These are phyloP conservation scores for Flexamia atlantica DNA, from an alignment of 2,888 invertebrate genomes.

Conservation along the genomic window DNA sequence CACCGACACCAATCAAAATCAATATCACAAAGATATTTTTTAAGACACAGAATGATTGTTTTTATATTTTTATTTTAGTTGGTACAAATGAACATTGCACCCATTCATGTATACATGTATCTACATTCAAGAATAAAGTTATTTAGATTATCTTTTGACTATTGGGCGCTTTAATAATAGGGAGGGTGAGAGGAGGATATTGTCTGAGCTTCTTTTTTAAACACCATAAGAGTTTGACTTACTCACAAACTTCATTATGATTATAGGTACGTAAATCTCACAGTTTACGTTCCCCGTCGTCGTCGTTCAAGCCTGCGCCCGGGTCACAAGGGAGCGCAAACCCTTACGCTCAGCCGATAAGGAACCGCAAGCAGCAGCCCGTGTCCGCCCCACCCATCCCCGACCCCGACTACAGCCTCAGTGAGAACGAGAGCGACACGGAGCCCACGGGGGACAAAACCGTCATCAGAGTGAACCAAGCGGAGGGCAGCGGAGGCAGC, in stretches of 20 bases:
- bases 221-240: too few relatives aligned
- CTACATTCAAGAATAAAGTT: too few relatives aligned
- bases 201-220: too few relatives aligned
- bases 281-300: constrained; percentile 77
- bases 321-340: constrained; percentile 72
- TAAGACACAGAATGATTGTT: too few relatives aligned
- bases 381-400: constrained; percentile 87
- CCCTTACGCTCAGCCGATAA: constrained; percentile 80
- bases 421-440: constrained; percentile 87
- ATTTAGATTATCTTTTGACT: too few relatives aligned
- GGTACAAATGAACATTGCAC: too few relatives aligned
- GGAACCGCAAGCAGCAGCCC: constrained; percentile 71
- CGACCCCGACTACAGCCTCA: constrained; percentile 94
- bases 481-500: constrained; percentile 86
- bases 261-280: constrained; percentile 80
- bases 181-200: too few relatives aligned
- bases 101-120: too few relatives aligned
- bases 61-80: too few relatives aligned
- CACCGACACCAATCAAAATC: too few relatives aligned
- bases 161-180: too few relatives aligned
- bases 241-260: constrained; percentile 69
- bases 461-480: constrained; percentile 65
- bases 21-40: too few relatives aligned
- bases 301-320: constrained; percentile 68
- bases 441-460: constrained; percentile 72